Percentiles rank a stretch among this genome's conserved stretches.
These are phyloP conservation scores for Schizopygopsis pylzovi DNA, from an alignment of 2,797 vertebrate genomes.

Conservation along the genomic window DNA sequence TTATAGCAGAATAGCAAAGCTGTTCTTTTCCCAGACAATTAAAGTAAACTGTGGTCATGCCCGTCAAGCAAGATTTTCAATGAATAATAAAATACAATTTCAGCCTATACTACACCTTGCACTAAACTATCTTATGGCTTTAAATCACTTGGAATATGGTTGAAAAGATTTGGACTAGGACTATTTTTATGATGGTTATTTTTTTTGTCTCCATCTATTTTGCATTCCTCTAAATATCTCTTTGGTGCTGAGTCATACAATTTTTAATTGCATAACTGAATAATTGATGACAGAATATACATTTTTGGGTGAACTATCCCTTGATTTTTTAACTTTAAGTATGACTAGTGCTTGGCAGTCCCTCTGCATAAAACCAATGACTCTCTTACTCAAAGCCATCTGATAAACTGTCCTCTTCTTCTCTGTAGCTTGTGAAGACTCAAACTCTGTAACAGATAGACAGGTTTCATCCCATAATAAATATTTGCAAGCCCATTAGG, in stretches of 20 bases:
- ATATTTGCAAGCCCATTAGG: background rate
- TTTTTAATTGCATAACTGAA: background rate
- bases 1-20: background rate
- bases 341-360: background rate
- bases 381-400: slow-evolving; percentile 92
- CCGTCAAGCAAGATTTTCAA: background rate
- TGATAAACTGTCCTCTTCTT: slow-evolving; percentile 96
- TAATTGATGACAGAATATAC: background rate
- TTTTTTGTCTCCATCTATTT: background rate
- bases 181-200: background rate
- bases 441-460: slow-evolving; percentile 80
- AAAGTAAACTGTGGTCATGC: background rate
- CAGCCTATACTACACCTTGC: background rate
- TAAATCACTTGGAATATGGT: background rate
- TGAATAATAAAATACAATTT: background rate
- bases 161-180: background rate
- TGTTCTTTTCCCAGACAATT: background rate
- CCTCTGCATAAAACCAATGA: background rate
- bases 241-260: background rate
- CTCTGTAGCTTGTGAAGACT: slow-evolving; percentile 87
- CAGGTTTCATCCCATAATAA: background rate
- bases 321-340: background rate
- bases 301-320: background rate
- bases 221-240: background rate
- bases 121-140: background rate